These are phyloP conservation scores for Operophtera brumata DNA, from an alignment of 2,888 invertebrate genomes.

Conservation along the genomic window DNA sequence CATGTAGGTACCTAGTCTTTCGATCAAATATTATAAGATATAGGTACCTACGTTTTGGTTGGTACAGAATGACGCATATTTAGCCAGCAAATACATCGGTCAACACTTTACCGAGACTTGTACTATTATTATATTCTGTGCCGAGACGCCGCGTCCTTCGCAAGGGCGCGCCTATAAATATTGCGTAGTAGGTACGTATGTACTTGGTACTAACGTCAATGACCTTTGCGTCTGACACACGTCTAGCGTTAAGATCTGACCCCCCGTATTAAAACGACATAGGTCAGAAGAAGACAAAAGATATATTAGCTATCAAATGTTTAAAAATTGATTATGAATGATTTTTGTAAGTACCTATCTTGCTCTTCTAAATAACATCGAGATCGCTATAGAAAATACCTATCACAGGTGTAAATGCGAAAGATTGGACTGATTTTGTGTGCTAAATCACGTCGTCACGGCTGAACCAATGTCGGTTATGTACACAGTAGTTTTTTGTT, in stretches of 20 bases:
- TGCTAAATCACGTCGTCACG: too few species aligned
- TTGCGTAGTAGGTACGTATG: conserved; percentile 36
- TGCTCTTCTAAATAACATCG: too few species aligned
- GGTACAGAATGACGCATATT: conserved; percentile 22
- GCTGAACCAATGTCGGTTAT: neutral
- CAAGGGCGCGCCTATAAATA: conserved; percentile 65
- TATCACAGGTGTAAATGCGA: neutral
- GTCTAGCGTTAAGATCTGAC: conserved; percentile 30
- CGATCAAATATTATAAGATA: neutral
- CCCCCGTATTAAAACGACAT: too few species aligned
- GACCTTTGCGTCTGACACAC: conserved; percentile 41
- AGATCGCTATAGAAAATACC: neutral
- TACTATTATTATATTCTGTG: too few species aligned
- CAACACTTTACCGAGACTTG: too few species aligned
- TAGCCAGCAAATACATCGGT: conserved; percentile 39
- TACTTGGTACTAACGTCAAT: conserved; percentile 44
- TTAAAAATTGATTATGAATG: too few species aligned
- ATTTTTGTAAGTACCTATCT: too few species aligned
- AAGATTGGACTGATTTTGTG: too few species aligned
- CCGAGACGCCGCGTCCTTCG: conserved; percentile 52
- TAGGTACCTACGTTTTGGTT: neutral
- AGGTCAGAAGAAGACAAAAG: too few species aligned
- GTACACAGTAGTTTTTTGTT: too few species aligned
- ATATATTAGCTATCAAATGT: too few species aligned
- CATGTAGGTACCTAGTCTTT: neutral